Base-by-base conservation (phyloP, 2,888 invertebrate species). In the Diarsia rubi region DNA sequence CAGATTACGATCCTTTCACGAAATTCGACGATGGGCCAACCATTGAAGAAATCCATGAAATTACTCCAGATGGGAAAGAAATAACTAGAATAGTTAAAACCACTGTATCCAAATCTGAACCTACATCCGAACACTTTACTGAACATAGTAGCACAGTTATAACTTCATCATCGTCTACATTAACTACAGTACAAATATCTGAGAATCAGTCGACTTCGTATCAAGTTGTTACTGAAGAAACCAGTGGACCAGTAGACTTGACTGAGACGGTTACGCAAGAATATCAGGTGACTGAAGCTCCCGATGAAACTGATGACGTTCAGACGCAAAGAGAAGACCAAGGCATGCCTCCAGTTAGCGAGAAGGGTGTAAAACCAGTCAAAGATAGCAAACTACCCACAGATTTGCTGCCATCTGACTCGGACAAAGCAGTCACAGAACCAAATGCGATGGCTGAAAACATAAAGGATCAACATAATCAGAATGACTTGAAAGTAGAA, bases 191-290 rank as follows among this genome's bases (percentile, higher is more conserved):
- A 66, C 93, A 95, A 90, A 88, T 93, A 44, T 91, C 90, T 63
- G 91, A 95, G 86, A 93, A 92, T 84, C 91, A 95, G 83, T 93
- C 94, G 12, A 88, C 90, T 37, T 93, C 94, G 42, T 93, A 93
- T 85, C 90, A 93, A 75, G 83, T 92, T 27, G 78, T 90, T 8
- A 91, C 91, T 71, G 92, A 94, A 87, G 91, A 93, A 84, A 75
- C 85, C 0, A 86, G 76, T 69, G 85, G 78, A 59, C 90, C 93
- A 65, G 79, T 85, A 47, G 84, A 82, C 63, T 67, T 73, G 3
- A 85, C 77, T 49, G 90, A 92, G 69, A 90, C 88, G 49, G 86
- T 83, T 16, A 77, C 85, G 75, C 86, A 92, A 78, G 87, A 85
- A 60, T 87, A 91, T 65, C 85, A 91, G 54, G 88, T 91, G 21